Conservation (phyloP, 1,140 invertebrate genomes). For the Aphis gossypii region DNA sequence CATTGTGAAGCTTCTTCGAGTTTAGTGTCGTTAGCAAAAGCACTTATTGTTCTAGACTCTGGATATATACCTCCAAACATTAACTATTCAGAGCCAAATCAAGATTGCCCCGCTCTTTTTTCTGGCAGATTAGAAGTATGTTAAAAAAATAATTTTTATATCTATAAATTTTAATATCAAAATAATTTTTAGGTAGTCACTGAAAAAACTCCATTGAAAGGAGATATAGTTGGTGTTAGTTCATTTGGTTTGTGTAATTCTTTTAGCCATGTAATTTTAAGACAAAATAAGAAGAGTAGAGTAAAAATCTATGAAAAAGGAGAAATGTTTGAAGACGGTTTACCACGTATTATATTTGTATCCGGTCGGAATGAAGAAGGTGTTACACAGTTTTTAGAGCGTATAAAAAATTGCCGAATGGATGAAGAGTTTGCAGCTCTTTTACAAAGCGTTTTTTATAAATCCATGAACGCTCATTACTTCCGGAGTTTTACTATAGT, state of each 20-base stretch:
- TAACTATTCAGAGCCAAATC: conserved; percentile 62
- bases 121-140: conserved; percentile 65
- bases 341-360: conserved; percentile 60
- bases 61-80: conserved; percentile 62
- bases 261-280: conserved; percentile 69
- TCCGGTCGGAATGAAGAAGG: conserved; percentile 60
- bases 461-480: conserved; percentile 26
- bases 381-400: conserved; percentile 59
- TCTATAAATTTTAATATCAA: neutral
- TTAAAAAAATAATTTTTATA: conserved; percentile 34
- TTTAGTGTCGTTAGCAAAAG: conserved; percentile 70
- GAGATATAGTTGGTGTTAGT: conserved; percentile 67
- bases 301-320: conserved; percentile 33
- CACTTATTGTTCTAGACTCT: conserved; percentile 60
- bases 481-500: conserved; percentile 33
- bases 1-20: conserved; percentile 76
- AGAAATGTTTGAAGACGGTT: conserved; percentile 60
- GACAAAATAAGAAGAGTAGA: conserved; percentile 60
- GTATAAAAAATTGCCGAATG: conserved; percentile 54
- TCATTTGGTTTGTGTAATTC: conserved; percentile 72
- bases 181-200: conserved; percentile 66
- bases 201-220: conserved; percentile 66
- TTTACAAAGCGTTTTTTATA: conserved; percentile 54
- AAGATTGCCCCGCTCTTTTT: conserved; percentile 68
- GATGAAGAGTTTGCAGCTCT: conserved; percentile 56